phyloP scores from a whole-genome alignment of 2,113 vertebrate species.

The Indicator maculatus region DNA sequence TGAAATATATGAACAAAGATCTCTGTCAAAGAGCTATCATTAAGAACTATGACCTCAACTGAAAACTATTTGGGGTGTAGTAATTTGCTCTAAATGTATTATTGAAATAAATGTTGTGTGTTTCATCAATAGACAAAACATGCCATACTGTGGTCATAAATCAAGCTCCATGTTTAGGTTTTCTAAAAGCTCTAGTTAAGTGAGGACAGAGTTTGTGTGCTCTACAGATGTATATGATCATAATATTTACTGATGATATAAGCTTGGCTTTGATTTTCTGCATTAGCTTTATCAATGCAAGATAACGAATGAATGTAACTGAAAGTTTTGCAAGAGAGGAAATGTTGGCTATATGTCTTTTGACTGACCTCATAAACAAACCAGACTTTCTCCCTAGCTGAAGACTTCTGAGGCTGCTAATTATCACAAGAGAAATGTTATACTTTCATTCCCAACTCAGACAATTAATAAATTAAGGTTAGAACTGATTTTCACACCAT shows the following conservation, averaged over 20 bases:
- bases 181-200: conserved; percentile 57
- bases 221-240: conserved; percentile 63
- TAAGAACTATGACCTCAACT: conserved; percentile 7
- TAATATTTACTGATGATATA: conserved; percentile 71
- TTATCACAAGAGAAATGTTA: conserved; percentile 31
- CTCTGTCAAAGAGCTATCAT: background rate
- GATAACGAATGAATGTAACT: conserved; percentile 46
- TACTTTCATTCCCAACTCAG: background rate
- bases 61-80: conserved; percentile 18
- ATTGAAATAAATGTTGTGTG: conserved; percentile 18
- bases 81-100: conserved; percentile 7
- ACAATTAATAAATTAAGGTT: background rate
- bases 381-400: background rate
- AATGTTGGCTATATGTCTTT: background rate
- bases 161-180: conserved; percentile 61
- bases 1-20: background rate
- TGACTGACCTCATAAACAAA: conserved; percentile 49
- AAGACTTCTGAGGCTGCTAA: conserved; percentile 13
- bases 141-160: conserved; percentile 46
- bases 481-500: background rate
- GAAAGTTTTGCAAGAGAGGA: conserved; percentile 1
- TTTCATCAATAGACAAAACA: conserved; percentile 47
- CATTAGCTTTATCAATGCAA: conserved; percentile 69
- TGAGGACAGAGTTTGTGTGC: conserved; percentile 42
- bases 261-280: conserved; percentile 66